Conservation (phyloP, 1,140 invertebrate species). For the Bilobella aurantiaca region DNA sequence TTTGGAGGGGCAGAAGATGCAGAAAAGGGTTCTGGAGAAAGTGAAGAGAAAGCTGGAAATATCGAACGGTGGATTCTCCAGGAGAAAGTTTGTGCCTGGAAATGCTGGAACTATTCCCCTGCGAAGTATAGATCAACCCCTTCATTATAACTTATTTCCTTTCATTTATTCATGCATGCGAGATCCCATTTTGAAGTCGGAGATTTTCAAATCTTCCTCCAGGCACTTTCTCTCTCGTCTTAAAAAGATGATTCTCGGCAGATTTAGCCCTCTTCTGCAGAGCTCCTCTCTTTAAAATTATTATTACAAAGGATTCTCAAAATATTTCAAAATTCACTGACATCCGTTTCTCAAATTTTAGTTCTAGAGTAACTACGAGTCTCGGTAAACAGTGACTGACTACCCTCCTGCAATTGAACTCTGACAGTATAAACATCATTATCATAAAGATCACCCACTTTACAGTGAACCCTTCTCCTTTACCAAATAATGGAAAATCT, state of each 20-base stretch:
- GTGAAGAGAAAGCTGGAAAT: too few species aligned
- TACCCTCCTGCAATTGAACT: neutral
- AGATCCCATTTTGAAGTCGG: neutral
- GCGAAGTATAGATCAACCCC: neutral
- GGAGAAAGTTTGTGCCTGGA: too few species aligned
- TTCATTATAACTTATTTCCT: neutral
- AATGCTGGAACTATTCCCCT: neutral
- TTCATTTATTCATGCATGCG: neutral
- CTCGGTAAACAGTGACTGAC: neutral
- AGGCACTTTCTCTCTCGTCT: neutral
- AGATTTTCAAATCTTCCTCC: neutral
- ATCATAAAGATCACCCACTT: neutral
- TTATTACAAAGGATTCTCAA: too few species aligned
- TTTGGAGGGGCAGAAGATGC: too few species aligned
- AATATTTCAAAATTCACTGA: too few species aligned
- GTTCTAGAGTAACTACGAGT: too few species aligned
- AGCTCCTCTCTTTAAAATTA: too few species aligned
- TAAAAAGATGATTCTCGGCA: neutral
- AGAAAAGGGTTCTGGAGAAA: too few species aligned
- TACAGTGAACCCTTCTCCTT: neutral
- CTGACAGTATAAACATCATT: neutral
- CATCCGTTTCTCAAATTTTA: too few species aligned
- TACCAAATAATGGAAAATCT: neutral
- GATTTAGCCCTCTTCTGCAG: too few species aligned
- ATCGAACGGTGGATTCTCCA: too few species aligned